Percentiles rank a stretch among this genome's conserved stretches.
phyloP scores from a whole-genome alignment of 2,797 vertebrate species.

The Sebastes alutus region DNA sequence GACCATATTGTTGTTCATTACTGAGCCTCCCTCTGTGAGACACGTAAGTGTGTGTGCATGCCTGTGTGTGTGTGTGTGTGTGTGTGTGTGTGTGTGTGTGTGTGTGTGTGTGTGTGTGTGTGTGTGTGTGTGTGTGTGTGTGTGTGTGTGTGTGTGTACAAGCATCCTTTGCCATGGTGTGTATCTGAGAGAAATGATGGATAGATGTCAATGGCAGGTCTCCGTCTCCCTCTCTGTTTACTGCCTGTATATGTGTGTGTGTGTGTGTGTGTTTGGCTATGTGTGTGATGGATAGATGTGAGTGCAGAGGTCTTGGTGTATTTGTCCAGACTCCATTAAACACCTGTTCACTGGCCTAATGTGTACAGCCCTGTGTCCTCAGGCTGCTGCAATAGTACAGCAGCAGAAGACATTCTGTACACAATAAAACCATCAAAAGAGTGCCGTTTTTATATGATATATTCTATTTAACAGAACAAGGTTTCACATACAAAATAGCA shows the following conservation, averaged over 20 bases:
- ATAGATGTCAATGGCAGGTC: constrained; percentile 73
- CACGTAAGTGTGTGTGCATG: not conserved
- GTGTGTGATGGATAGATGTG: constrained; percentile 49
- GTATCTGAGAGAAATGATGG: constrained; percentile 66
- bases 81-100: not conserved
- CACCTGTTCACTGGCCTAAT: constrained; percentile 70
- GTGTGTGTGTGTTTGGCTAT: constrained; percentile 8
- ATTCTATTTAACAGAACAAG: not conserved
- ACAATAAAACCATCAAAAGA: not conserved
- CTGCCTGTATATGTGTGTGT: constrained; percentile 1
- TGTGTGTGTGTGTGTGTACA: not conserved
- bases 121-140: not conserved
- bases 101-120: too few relatives aligned
- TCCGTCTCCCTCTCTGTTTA: constrained; percentile 36
- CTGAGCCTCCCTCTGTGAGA: constrained; percentile 38
- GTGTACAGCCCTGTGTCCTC: constrained; percentile 57
- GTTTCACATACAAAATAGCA: not conserved
- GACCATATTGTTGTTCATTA: constrained; percentile 71
- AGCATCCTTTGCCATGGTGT: constrained; percentile 6
- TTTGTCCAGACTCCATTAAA: constrained; percentile 79
- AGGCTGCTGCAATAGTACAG: constrained; percentile 26
- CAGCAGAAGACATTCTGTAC: not conserved
- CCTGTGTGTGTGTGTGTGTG: not conserved
- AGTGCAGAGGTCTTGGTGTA: constrained; percentile 62
- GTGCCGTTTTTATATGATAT: not conserved